Evolutionary conservation across 1,140 invertebrate genomes (phyloP), one percentile per base, ranked within the genome.

Genomic region (Eriosoma lanigerum): DNA sequence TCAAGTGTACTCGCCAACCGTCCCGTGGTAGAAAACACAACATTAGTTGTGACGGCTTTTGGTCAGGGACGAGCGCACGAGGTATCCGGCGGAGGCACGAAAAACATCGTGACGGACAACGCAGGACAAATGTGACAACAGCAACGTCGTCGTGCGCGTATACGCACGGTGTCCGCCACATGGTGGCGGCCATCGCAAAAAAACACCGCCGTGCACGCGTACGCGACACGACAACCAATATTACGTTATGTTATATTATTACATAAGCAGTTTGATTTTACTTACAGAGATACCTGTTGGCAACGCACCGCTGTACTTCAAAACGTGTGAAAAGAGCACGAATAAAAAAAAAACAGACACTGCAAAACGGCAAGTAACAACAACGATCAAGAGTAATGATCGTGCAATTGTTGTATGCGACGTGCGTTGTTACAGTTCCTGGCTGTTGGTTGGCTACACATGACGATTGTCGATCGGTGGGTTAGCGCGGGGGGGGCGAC

Each of bases 361-460:
- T 17, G n/a, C n/a, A n/a, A 1, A 19, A 70, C 66, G 9, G n/a
- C n/a, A n/a, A 1, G 21, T 13, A 9, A 19, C 24, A 13, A 46
- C 46, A 15, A 52, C 48, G 44, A 52, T 8, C 24, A 72, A 17
- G 9, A 13, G 5, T 62, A 78, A 62, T 78, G 75, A 78, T 62
- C 38, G 75, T 60, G 75, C 56, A 19, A 62, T 78, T 48, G 38
- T 78, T 62, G 56, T 78, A 17, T 62, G 56, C 75, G 75, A 62
- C 10, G 75, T 78, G 75, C 75, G 75, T 78, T 19, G 75, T 78
- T 38, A 29, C 52, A 46, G 38, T 78, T 78, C 38, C 54, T 62
- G 52, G 75, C n/a, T 19, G 32, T 78, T 78, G 75, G 75, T 78
- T 78, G 75, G 75, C 75, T 78, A 78, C 54, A 78, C 75, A 78